Conservation (phyloP, 2,113 vertebrate genomes). For the Herpailurus yagouaroundi region DNA sequence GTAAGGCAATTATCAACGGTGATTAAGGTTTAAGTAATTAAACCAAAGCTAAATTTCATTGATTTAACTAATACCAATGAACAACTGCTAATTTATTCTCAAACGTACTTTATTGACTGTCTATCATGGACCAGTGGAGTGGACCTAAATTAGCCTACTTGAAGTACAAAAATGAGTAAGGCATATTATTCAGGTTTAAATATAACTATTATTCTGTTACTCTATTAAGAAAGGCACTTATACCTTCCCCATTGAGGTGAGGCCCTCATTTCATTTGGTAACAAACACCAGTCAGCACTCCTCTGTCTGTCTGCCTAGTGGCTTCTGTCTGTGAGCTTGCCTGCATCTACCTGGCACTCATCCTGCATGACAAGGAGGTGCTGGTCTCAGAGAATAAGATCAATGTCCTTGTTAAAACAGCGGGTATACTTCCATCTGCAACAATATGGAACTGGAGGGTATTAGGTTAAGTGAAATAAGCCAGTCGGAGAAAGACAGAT, state of each 20-base stretch:
- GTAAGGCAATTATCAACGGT: neutral
- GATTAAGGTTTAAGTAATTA: constrained; percentile 32
- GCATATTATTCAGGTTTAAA: neutral
- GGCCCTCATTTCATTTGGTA: too few relatives aligned
- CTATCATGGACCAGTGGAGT: neutral
- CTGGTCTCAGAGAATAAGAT: too few relatives aligned
- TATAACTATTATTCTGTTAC: neutral
- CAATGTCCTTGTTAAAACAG: too few relatives aligned
- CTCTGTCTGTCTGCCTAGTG: too few relatives aligned
- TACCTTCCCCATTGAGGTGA: neutral
- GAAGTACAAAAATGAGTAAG: neutral
- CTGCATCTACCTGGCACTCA: too few relatives aligned
- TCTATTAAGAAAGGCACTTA: neutral
- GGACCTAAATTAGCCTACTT: neutral
- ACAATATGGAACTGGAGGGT: too few relatives aligned
- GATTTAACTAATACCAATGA: constrained; percentile 35
- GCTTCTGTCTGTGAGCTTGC: too few relatives aligned
- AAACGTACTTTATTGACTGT: neutral
- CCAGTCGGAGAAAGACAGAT: too few relatives aligned
- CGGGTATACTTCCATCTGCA: too few relatives aligned
- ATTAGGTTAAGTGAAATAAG: too few relatives aligned
- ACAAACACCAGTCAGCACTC: too few relatives aligned
- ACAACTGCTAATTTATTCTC: neutral
- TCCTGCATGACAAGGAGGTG: too few relatives aligned
- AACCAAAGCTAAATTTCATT: neutral